These are phyloP conservation scores for Pluvialis apricaria DNA, from an alignment of 2,113 vertebrate genomes.

Conservation along the genomic window DNA sequence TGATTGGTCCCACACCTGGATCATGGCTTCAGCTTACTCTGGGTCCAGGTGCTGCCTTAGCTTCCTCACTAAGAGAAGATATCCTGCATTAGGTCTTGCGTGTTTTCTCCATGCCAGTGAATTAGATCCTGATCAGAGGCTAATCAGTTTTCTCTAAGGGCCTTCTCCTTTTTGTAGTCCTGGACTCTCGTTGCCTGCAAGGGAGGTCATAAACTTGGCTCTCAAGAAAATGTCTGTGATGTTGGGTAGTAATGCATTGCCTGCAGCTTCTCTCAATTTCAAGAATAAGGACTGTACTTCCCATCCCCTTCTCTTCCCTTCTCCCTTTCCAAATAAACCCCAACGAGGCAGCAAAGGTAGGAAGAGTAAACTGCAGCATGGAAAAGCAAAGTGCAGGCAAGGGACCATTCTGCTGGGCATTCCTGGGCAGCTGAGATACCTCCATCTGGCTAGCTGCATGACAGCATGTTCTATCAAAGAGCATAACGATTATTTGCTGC, in stretches of 20 bases:
- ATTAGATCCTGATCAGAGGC: neutral
- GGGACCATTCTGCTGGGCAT: rapidly evolving
- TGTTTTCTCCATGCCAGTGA: neutral
- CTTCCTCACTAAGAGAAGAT: neutral
- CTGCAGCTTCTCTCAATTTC: neutral
- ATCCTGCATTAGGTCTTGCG: neutral
- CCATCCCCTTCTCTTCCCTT: neutral
- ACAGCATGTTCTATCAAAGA: neutral
- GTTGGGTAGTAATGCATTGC: neutral
- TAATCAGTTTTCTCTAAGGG: neutral
- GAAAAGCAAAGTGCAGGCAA: neutral
- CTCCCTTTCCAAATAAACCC: neutral
- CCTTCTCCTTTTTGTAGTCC: neutral
- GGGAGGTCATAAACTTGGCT: neutral
- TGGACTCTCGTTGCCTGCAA: neutral
- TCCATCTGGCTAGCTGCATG: neutral
- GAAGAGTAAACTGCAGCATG: neutral
- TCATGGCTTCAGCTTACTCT: neutral
- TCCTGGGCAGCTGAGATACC: neutral
- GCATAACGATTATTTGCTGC: neutral
- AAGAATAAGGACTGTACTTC: neutral
- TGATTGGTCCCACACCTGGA: neutral
- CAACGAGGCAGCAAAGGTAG: neutral
- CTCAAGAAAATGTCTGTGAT: neutral
- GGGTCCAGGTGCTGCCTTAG: neutral